A percentile compares a stretch with the other conserved stretches of the same genome.
Conservation (phyloP, 2,797 vertebrate species). For the Gymnoscopelus microlampas region DNA sequence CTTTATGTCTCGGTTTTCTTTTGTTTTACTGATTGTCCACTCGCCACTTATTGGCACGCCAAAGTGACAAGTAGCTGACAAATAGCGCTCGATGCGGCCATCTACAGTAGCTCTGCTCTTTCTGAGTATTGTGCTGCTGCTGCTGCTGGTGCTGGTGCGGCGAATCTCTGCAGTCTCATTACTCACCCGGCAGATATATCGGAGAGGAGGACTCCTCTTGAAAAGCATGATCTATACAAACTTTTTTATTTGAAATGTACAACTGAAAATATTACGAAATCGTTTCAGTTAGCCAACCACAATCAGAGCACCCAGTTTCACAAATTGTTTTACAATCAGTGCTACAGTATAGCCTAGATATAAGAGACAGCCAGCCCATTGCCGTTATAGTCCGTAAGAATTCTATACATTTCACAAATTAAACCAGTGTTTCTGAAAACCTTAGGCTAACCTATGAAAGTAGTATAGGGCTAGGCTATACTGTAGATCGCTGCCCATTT, state of each 20-base stretch:
- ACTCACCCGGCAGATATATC: slow-evolving; percentile 43
- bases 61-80: background rate
- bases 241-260: background rate
- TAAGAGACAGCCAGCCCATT: no score
- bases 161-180: slow-evolving; percentile 67
- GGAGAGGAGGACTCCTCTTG: background rate
- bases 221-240: background rate
- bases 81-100: background rate
- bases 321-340: background rate
- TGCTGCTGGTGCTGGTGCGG: slow-evolving; percentile 38
- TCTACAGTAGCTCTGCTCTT: background rate
- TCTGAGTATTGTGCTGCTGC: slow-evolving; percentile 21
- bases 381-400: no score
- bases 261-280: background rate
- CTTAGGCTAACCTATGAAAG: no score
- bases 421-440: no score
- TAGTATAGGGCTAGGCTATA: no score
- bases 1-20: background rate
- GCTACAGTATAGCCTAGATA: no score
- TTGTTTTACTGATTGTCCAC: background rate
- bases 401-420: no score
- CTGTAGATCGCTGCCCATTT: no score
- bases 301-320: background rate
- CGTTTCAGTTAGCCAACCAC: background rate
- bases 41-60: background rate